Conservation (phyloP, 92 coral and sea anemone genomes). For the Palythoa grandiflora region DNA sequence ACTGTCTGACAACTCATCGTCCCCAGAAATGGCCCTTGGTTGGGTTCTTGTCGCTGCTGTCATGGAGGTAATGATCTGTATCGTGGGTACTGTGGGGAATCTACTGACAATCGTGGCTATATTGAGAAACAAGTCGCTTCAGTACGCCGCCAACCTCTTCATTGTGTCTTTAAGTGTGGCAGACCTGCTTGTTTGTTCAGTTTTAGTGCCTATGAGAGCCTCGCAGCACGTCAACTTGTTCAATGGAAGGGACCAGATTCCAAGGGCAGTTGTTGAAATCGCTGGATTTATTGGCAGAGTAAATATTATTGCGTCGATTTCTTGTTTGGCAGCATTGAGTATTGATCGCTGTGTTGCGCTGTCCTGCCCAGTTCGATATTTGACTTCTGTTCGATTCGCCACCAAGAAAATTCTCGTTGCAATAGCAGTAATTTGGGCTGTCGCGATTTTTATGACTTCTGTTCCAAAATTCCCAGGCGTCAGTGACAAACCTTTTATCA, state of each 20-base stretch:
- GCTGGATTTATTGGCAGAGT: constrained; percentile 93
- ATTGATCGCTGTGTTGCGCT: constrained; percentile 87
- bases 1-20: too few species aligned
- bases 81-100: constrained; percentile 80
- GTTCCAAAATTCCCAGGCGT: constrained; percentile 92
- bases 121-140: constrained; percentile 72
- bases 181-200: constrained; percentile 76
- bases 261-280: constrained; percentile 66
- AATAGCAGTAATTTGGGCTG: constrained; percentile 72
- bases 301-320: constrained; percentile 88
- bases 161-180: constrained; percentile 84
- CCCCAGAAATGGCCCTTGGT: constrained; percentile 50
- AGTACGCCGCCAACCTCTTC: constrained; percentile 81
- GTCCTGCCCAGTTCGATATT: constrained; percentile 75
- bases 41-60: constrained; percentile 81
- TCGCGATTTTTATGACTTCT: constrained; percentile 77
- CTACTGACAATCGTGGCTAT: constrained; percentile 77
- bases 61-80: constrained; percentile 70
- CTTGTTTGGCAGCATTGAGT: constrained; percentile 85
- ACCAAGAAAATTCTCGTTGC: constrained; percentile 60
- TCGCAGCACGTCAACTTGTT: constrained; percentile 80
- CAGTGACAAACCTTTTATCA: constrained; percentile 73
- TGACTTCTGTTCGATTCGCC: constrained; percentile 82
- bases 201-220: constrained; percentile 91
- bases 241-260: constrained; percentile 47